Evolutionary conservation across 1,140 invertebrate species (phyloP), one percentile per base, ranked within the genome.

Genomic region (Neuroterus valhalla): DNA sequence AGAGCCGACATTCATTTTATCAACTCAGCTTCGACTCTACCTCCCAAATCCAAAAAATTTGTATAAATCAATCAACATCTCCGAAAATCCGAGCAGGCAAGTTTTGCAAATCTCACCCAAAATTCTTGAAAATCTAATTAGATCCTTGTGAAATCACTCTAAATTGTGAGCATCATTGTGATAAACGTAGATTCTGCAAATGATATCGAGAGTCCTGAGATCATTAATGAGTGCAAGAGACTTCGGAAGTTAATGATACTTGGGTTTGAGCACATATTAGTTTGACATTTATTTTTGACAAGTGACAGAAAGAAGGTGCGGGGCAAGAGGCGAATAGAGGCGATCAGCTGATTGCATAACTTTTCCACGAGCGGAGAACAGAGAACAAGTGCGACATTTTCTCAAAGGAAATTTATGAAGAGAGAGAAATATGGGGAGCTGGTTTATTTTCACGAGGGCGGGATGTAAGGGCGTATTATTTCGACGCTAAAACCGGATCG

Each of bases 271-370:
- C 43, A 15, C 50, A 31, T 42, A 50, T 50, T 52, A 50, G 52
- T 71, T 45, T 19, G 70, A 88, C 84, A 85, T 88, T 87, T 87
- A 87, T 87, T 84, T 88, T 89, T 89, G 89, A 89, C 89, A 89
- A 89, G 84, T 88, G 87, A 87, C 86, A 86, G 85, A 86, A 81
- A 26, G 55, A 31, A 26, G 14, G 55, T 15, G 55, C 23, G 26
- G 52, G 21, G 52, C 80, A 80, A 76, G 70, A 75, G 72, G 68
- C 75, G 74, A 83, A 72, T 78, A n/a, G 81, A 78, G 74, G 75
- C 82, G 89, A 90, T 89, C 89, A 90, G 89, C 89, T 90, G 89
- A 90, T 90, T 90, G 89, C 89, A 90, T 90, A 90, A 90, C 87
- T 87, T 87, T 85, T 86, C 80, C 80, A 76, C 82, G 81, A 78